phyloP scores from a whole-genome alignment of 2,888 invertebrate genomes.

The Callosobruchus maculatus region DNA sequence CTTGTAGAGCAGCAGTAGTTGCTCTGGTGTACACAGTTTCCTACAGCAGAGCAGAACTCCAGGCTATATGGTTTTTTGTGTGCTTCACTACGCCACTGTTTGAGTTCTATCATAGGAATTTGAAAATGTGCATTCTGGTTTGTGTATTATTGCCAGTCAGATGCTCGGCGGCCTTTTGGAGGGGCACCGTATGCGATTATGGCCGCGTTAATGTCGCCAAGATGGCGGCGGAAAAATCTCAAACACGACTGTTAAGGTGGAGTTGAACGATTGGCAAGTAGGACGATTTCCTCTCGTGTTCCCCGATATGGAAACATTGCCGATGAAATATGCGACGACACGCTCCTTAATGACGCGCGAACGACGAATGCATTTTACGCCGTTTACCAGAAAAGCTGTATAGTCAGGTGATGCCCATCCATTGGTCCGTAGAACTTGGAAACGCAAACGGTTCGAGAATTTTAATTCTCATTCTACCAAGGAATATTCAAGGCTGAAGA shows the following conservation, averaged over 20 bases:
- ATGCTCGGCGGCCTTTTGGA: not conserved
- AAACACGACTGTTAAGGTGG: not conserved
- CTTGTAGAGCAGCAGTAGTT: no score
- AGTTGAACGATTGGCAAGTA: not conserved
- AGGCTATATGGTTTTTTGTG: not conserved
- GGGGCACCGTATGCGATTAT: not conserved
- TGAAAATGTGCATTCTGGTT: not conserved
- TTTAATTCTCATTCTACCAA: no score
- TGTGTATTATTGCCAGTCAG: not conserved
- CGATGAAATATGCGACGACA: not conserved
- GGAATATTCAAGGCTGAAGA: no score
- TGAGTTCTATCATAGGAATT: not conserved
- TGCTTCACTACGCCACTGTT: not conserved
- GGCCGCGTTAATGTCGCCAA: not conserved
- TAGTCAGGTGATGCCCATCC: no score
- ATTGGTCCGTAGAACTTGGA: not conserved
- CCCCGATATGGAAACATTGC: not conserved
- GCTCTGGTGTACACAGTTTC: no score
- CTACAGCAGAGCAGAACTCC: no score
- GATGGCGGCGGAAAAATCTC: not conserved
- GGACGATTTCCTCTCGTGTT: not conserved
- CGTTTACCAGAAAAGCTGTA: not conserved
- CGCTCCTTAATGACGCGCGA: not conserved
- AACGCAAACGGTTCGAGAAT: no score
- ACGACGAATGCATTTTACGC: not conserved